Evolutionary conservation across 2,113 vertebrate species (phyloP).

Genomic region (Apteryx mantelli): DNA sequence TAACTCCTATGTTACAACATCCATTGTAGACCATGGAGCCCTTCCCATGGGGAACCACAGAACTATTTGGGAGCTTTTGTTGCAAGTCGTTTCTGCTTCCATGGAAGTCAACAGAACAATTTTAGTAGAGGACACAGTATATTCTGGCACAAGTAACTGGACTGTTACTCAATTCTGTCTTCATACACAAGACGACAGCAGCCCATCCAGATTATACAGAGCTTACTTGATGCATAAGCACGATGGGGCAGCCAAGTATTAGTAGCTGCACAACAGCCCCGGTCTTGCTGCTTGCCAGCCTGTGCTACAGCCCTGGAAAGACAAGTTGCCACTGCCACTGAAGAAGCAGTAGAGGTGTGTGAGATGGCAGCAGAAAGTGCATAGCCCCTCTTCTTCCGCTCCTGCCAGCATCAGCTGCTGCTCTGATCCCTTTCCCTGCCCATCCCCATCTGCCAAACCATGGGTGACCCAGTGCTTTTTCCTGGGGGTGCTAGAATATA

Average conservation of each 20-base stretch:
- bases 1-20: accelerated
- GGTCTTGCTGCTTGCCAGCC: background rate
- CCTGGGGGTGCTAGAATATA: too few relatives aligned
- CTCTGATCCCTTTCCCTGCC: too few relatives aligned
- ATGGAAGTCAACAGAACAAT: accelerated
- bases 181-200: accelerated
- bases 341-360: background rate
- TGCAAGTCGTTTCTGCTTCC: too few relatives aligned
- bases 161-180: too few relatives aligned
- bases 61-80: accelerated
- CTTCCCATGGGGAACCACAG: too few relatives aligned
- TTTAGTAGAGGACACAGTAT: too few relatives aligned
- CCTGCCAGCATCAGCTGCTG: too few relatives aligned
- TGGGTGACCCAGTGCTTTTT: accelerated
- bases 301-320: background rate
- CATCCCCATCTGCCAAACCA: background rate
- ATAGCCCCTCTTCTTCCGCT: too few relatives aligned
- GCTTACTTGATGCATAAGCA: accelerated
- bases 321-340: accelerated
- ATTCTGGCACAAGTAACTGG: background rate
- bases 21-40: accelerated
- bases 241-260: background rate
- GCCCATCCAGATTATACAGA: background rate
- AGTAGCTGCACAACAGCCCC: too few relatives aligned
- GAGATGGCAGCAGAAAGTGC: accelerated